phyloP scores from a whole-genome alignment of 1,140 invertebrate genomes.

The Drosophila sp. region DNA sequence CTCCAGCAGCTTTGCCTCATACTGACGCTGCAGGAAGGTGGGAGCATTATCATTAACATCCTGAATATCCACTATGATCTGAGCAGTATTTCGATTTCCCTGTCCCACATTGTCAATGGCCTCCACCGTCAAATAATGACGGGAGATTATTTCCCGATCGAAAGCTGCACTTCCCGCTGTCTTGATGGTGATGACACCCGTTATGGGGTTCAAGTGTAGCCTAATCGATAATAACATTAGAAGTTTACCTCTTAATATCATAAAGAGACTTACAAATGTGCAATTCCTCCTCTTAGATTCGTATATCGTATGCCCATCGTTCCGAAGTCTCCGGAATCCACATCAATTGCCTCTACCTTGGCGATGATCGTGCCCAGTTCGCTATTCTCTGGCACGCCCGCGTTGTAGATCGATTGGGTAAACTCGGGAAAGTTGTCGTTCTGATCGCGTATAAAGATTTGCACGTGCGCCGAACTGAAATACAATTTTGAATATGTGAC shows the following conservation, averaged over 20 bases:
- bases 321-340: conserved; percentile 94
- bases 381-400: conserved; percentile 93
- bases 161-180: conserved; percentile 90
- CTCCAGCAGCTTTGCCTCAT: conserved; percentile 93
- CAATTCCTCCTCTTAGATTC: conserved; percentile 90
- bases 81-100: conserved; percentile 94
- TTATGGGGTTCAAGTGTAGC: conserved; percentile 91
- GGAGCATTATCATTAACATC: conserved; percentile 96
- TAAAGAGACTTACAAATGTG: conserved; percentile 90
- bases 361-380: conserved; percentile 92
- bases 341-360: conserved; percentile 92
- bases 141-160: conserved; percentile 93
- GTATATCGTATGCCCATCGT: conserved; percentile 95
- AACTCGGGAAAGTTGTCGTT: conserved; percentile 98
- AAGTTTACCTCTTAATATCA: background rate
- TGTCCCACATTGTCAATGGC: conserved; percentile 94
- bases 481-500: background rate
- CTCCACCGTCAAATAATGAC: conserved; percentile 96
- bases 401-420: conserved; percentile 90
- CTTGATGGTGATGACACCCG: conserved; percentile 93
- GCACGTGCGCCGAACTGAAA: conserved; percentile 91
- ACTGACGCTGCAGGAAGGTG: conserved; percentile 91
- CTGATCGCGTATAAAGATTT: conserved; percentile 93
- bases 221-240: conserved; percentile 84
- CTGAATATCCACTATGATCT: conserved; percentile 93